phyloP scores from a whole-genome alignment of 2,797 vertebrate species.

The Channallabes apus region DNA sequence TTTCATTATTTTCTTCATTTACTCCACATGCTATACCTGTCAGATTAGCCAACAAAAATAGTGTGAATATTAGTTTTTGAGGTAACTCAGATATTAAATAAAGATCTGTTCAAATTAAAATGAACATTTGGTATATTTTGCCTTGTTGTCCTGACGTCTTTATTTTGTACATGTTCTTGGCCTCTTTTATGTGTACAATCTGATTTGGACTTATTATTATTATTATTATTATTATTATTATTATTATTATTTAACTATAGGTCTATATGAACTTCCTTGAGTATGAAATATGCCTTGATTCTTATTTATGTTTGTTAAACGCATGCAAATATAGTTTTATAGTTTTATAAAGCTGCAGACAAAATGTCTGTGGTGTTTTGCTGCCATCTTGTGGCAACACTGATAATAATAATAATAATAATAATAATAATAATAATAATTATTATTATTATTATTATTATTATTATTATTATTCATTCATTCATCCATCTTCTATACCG shows the following conservation, averaged over 20 bases:
- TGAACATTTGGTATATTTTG: neutral
- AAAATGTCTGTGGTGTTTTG: neutral
- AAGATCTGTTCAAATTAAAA: neutral
- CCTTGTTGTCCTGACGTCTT: neutral
- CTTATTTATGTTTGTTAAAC: neutral
- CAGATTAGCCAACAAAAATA: neutral
- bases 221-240: too few species aligned
- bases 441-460: too few species aligned
- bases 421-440: too few species aligned
- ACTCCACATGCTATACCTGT: neutral
- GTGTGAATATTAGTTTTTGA: neutral
- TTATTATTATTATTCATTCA: too few species aligned
- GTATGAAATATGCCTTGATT: neutral
- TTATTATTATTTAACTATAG: neutral
- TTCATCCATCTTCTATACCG: too few species aligned
- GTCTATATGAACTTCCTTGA: neutral
- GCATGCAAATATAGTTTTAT: neutral
- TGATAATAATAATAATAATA: too few species aligned
- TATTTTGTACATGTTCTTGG: neutral
- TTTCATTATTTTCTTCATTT: neutral
- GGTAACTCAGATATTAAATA: neutral
- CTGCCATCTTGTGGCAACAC: slow-evolving; percentile 20
- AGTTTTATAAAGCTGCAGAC: neutral
- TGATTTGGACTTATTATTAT: neutral
- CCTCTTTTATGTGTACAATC: neutral